A percentile compares a stretch with the other conserved stretches of the same genome.
phyloP scores from a whole-genome alignment of 2,888 invertebrate genomes.

The Drosophila nr. fundita region DNA sequence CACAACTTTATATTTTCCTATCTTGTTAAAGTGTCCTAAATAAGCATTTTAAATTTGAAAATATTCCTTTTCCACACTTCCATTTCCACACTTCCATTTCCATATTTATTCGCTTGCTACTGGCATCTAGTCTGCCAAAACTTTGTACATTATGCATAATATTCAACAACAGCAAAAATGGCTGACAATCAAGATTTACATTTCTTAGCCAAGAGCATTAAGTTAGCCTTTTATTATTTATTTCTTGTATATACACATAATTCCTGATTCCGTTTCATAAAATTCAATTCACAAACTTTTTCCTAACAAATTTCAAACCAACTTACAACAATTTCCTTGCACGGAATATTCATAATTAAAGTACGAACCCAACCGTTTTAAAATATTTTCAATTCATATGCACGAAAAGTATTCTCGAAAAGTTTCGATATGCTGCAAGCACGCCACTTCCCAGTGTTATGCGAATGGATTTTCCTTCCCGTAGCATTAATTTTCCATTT shows the following conservation, averaged over 20 bases:
- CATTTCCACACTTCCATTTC: not conserved
- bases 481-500: conserved; percentile 30
- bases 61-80: not conserved
- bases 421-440: conserved; percentile 5
- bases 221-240: not conserved
- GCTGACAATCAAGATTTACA: conserved; percentile 22
- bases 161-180: conserved; percentile 3
- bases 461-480: not conserved
- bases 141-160: conserved; percentile 5
- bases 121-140: not conserved
- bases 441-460: conserved; percentile 1
- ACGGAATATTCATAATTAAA: conserved; percentile 35
- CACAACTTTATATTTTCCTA: not conserved
- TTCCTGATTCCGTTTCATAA: conserved; percentile 9
- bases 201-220: not conserved
- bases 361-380: conserved; percentile 5
- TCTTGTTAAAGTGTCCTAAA: too few relatives aligned
- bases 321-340: conserved; percentile 39
- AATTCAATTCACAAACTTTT: conserved; percentile 33
- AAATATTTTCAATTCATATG: conserved; percentile 26
- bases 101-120: not conserved
- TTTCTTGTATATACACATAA: not conserved
- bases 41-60: not conserved
- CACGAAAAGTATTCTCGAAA: conserved; percentile 31
- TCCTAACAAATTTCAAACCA: conserved; percentile 11